phyloP scores from a whole-genome alignment of 2,797 vertebrate species.

The Coreius guichenoti region DNA sequence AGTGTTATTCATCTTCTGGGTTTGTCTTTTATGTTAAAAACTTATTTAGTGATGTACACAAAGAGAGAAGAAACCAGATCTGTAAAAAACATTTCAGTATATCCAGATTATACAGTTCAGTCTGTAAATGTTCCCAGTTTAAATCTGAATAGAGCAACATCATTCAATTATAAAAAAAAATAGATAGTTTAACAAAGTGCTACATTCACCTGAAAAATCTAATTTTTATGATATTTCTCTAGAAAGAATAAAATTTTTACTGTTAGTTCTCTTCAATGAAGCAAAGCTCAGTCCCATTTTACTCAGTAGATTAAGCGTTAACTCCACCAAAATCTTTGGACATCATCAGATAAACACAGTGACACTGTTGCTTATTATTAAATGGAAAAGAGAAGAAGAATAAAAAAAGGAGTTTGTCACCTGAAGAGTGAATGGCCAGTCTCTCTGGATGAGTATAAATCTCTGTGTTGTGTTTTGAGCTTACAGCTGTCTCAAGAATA shows the following conservation, averaged over 20 bases:
- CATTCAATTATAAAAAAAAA: not conserved
- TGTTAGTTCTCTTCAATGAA: not conserved
- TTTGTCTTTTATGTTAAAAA: not conserved
- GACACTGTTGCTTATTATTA: not conserved
- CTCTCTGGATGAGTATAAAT: not conserved
- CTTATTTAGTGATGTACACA: not conserved
- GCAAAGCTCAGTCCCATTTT: too few species aligned
- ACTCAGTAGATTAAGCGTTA: too few species aligned
- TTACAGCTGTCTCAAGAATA: not conserved
- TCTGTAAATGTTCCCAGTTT: not conserved
- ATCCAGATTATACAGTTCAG: not conserved
- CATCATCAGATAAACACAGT: not conserved
- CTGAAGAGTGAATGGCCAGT: not conserved
- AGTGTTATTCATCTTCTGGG: not conserved
- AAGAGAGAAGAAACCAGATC: not conserved
- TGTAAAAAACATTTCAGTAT: not conserved
- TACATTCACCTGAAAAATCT: not conserved
- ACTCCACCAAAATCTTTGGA: not conserved
- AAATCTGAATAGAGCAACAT: not conserved
- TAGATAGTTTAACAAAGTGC: too few species aligned
- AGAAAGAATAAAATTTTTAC: not conserved
- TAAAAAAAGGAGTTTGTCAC: not conserved
- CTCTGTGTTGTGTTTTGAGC: not conserved
- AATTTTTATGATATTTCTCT: not conserved
- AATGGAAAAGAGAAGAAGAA: not conserved